Base-by-base conservation (phyloP, 1,140 invertebrate genomes). In the Spodoptera frugiperda region DNA sequence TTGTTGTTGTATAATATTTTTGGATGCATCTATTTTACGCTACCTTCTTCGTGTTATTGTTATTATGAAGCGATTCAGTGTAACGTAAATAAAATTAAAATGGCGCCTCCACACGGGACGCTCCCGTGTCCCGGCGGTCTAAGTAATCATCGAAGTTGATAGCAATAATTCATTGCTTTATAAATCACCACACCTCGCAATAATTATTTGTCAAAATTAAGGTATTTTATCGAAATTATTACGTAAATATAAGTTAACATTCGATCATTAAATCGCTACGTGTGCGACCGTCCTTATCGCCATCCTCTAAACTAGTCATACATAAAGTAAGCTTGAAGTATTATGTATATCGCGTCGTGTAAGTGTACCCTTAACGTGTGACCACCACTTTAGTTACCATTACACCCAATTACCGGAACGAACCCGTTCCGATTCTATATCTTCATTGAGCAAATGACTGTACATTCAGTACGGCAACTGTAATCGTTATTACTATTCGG, bases 251-350 rank as follows among this genome's bases (percentile, higher is more conserved):
- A 93, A 88, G 86, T 93, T 92, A 87, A 88, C 74, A 73, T 89
- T 89, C 78, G 78, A 87, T 83, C 84, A 87, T 88, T 84, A 83
- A 85, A 93, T 92, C 92, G 91, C 91, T 90, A 83, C 75, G 82
- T 90, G 79, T 89, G 92, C 91, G 92, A 92, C 92, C 92, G 92
- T 94, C 92, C 92, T 90, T 85, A 88, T 90, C 90, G 92, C 91
- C 92, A 94, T 94, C 92, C 92, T 94, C 92, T 94, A 94, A 94
- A 94, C 91, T 94, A 94, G 91, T 92, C 87, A 89, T 90, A 91
- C 77, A 79, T 87, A 82, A 85, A 82, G 79, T 92, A 93, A 92
- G 89, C 88, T 90, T 89, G 73, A 84, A 86, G 15, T 57, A 72
- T 57, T 39, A 72, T 72, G 33, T 57, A 73, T 89, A 87, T 87